Conservation (phyloP, 2,113 vertebrate species). For the Gobio gobio region DNA sequence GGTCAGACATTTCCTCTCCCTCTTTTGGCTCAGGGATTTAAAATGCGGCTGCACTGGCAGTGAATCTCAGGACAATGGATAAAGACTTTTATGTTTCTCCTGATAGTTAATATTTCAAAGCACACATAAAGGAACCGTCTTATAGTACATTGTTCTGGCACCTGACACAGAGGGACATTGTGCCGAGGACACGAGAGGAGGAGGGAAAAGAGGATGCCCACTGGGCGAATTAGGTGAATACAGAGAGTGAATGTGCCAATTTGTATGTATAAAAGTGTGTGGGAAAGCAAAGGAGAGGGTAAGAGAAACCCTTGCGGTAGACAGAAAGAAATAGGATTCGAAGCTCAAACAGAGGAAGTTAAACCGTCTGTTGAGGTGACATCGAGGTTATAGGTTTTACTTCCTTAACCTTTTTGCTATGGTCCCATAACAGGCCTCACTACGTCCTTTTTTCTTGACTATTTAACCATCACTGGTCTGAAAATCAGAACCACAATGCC, state of each 20-base stretch:
- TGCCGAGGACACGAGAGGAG: constrained; percentile 3
- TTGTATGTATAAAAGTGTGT: constrained; percentile 34
- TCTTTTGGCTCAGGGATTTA: constrained; percentile 20
- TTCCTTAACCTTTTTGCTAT: background rate
- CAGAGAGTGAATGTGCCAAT: constrained; percentile 9
- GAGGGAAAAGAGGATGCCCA: constrained; percentile 13
- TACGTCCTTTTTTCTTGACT: background rate
- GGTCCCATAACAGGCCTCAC: background rate
- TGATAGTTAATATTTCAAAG: constrained; percentile 8
- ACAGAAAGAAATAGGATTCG: constrained; percentile 9
- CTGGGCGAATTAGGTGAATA: constrained; percentile 8
- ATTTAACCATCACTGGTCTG: background rate
- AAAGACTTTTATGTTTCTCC: background rate
- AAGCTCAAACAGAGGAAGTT: constrained; percentile 3
- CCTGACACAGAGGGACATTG: constrained; percentile 35
- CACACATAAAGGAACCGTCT: constrained; percentile 7
- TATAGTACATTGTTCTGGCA: constrained; percentile 17
- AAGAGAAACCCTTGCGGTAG: background rate
- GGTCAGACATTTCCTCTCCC: constrained; percentile 38
- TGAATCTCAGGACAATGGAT: background rate
- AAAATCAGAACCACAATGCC: background rate
- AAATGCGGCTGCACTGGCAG: background rate
- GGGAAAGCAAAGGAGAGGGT: background rate
- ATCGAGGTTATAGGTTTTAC: background rate
- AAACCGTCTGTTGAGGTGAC: background rate